These are phyloP conservation scores for Bryconaethiops microstoma DNA, from an alignment of 2,797 vertebrate genomes.

Conservation along the genomic window DNA sequence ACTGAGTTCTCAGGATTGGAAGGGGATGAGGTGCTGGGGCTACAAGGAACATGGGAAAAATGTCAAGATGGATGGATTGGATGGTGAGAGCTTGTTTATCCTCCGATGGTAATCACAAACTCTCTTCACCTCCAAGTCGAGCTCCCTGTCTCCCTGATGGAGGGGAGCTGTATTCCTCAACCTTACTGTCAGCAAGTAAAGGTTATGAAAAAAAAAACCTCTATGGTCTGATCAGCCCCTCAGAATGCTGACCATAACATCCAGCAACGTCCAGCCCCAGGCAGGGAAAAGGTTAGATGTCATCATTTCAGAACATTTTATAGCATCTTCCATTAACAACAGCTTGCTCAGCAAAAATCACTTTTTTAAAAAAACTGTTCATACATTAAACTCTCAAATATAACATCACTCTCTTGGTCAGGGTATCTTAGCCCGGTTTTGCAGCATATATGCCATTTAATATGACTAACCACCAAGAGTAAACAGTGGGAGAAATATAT, in stretches of 20 bases:
- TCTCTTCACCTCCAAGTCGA: constrained; percentile 7
- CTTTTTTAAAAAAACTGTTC: too few species aligned
- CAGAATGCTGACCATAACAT: constrained; percentile 30
- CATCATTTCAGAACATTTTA: background rate
- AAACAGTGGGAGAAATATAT: too few species aligned
- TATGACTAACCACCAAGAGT: too few species aligned
- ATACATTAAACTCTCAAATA: too few species aligned
- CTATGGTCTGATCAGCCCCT: background rate
- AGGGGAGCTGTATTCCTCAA: background rate
- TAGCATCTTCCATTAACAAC: background rate
- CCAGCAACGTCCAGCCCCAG: constrained; percentile 51
- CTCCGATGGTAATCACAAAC: constrained; percentile 16
- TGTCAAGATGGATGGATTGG: constrained; percentile 12
- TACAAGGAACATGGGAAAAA: constrained; percentile 39
- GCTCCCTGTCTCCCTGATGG: background rate
- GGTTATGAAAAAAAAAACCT: background rate
- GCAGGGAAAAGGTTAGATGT: background rate
- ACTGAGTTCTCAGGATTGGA: constrained; percentile 11
- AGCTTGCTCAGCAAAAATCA: background rate
- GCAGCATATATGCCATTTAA: too few species aligned
- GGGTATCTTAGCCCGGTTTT: too few species aligned
- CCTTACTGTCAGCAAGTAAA: constrained; percentile 6
- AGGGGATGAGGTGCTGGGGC: constrained; percentile 7
- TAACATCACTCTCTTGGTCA: too few species aligned
- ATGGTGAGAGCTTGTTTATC: constrained; percentile 11